Conservation (phyloP, 2,888 invertebrate species). For the Digitonthophagus gazella region DNA sequence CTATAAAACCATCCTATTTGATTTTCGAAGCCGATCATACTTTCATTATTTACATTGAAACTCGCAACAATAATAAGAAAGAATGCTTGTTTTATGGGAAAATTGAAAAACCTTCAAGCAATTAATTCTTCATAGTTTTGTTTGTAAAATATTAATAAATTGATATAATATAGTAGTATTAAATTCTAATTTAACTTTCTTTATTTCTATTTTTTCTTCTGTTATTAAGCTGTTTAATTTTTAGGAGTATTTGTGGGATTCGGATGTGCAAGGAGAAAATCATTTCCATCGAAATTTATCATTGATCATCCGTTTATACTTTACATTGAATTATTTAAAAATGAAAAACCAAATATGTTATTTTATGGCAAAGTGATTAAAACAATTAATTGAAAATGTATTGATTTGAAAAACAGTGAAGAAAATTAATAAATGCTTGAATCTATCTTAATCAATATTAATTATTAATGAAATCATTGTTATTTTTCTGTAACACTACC, state of each 20-base stretch:
- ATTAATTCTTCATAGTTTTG: too few species aligned
- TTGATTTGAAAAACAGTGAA: too few species aligned
- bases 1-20: neutral
- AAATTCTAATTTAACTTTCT: too few species aligned
- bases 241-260: neutral
- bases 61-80: neutral
- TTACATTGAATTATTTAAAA: neutral
- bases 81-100: neutral
- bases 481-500: too few species aligned
- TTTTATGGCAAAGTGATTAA: neutral
- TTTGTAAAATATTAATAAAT: too few species aligned
- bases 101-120: neutral
- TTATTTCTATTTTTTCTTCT: too few species aligned
- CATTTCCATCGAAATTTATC: neutral
- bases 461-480: too few species aligned
- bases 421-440: too few species aligned
- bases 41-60: neutral
- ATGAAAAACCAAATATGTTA: neutral
- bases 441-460: too few species aligned
- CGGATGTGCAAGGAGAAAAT: neutral
- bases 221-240: too few species aligned
- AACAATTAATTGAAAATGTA: neutral
- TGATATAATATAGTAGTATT: too few species aligned
- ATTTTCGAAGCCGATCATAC: neutral
- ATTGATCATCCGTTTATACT: neutral